Evolutionary conservation across 1,140 invertebrate species (phyloP).

Genomic region (Melipona quadrifasciata): DNA sequence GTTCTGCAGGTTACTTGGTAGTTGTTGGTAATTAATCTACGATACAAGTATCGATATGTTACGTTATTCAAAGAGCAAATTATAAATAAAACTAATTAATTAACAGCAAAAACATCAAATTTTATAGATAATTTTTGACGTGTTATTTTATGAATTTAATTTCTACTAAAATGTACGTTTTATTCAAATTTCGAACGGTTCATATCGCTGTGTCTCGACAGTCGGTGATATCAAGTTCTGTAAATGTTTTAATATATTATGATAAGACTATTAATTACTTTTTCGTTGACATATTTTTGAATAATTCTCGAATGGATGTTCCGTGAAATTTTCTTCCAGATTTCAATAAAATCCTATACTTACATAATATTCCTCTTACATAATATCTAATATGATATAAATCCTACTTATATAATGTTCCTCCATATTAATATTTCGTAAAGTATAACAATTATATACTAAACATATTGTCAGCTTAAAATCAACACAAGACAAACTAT

Average conservation of each 20-base stretch:
- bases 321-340: neutral
- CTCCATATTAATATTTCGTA: neutral
- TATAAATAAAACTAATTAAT: neutral
- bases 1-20: neutral
- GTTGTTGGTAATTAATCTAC: neutral
- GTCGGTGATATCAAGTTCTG: neutral
- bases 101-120: neutral
- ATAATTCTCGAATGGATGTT: neutral
- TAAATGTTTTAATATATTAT: neutral
- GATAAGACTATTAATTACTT: too few relatives aligned
- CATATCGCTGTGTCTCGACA: neutral
- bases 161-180: neutral
- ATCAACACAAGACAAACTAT: too few relatives aligned
- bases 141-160: neutral
- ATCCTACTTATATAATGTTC: neutral
- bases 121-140: neutral
- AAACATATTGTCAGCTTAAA: too few relatives aligned
- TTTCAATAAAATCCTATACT: neutral
- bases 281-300: neutral
- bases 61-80: neutral
- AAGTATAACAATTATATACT: neutral
- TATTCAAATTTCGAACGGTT: neutral
- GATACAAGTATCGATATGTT: neutral
- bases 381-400: too few relatives aligned
- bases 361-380: neutral